Evolutionary conservation across 2,888 invertebrate genomes (phyloP), one percentile per base, ranked within the genome.

Genomic region (Toxonevra muliebris): DNA sequence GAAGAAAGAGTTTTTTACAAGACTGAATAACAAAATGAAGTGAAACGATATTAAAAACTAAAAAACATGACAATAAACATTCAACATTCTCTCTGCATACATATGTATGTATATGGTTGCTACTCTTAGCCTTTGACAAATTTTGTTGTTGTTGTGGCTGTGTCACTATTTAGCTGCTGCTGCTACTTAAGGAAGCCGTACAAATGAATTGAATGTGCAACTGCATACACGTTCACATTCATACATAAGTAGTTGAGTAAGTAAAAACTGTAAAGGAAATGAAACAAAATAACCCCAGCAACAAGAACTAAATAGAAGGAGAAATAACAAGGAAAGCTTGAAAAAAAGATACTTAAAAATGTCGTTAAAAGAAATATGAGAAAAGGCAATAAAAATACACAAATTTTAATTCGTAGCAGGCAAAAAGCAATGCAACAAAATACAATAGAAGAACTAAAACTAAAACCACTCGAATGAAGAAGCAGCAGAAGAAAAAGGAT

Each of bases 121-220:
- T 55, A 40, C 9, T 19, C 50, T 50, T 48, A 30, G 19, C 58
- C 58, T 57, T 50, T 57, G 41, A 30, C 57, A 42, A 59, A 48
- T 57, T 65, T 2, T 53, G n/a, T 67, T 41, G 8, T 30, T 57
- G 43, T 42, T 65, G 58, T 43, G 68, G 70, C 54, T 69, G 12
- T 52, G 65, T 65, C 62, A 48, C 53, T 63, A 52, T 52, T 62
- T 63, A 57, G 61, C 61, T 66, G 52, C 54, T 66, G 67, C 52
- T 57, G 54, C 58, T 69, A 69, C 42, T 13, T 68, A 58, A 68
- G 59, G 74, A 71, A 74, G 71, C 74, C 74, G 70, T 71, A 68
- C 52, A 72, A 74, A 71, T 74, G 70, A 67, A 70, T 30, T 30
- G 30, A 30, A 2, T 30, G 30, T 30, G 7, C 30, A 7, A 7